Percentiles rank a stretch among this genome's conserved stretches.
Evolutionary conservation across 1,140 invertebrate genomes (phyloP).

Genomic region (Trichonephila clavipes): DNA sequence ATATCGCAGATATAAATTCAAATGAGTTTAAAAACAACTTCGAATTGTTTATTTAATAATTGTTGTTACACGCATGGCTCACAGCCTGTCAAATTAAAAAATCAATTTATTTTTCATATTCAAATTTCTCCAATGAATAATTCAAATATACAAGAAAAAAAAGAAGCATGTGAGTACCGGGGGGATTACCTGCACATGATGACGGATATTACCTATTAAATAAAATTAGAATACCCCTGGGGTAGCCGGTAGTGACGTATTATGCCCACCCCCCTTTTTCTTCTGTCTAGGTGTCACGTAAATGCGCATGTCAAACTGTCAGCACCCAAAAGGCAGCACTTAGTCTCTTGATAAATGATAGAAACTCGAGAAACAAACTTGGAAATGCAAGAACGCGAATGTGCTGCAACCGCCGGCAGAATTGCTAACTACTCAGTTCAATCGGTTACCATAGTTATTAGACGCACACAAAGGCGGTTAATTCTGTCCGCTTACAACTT

Average conservation of each 20-base stretch:
- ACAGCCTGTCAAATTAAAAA: too few relatives aligned
- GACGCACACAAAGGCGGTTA: constrained; percentile 61
- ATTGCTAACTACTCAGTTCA: constrained; percentile 68
- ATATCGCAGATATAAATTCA: too few relatives aligned
- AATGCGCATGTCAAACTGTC: constrained; percentile 70
- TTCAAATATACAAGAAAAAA: background rate
- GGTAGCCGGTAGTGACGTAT: background rate
- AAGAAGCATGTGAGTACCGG: background rate
- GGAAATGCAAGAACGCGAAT: constrained; percentile 48
- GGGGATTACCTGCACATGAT: background rate
- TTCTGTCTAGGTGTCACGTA: constrained; percentile 45
- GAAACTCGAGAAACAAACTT: constrained; percentile 48
- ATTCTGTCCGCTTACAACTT: constrained; percentile 66
- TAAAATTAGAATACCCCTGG: background rate
- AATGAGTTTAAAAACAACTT: too few relatives aligned
- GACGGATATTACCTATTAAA: constrained; percentile 38
- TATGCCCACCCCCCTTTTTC: background rate
- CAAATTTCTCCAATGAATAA: too few relatives aligned
- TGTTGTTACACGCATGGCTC: too few relatives aligned
- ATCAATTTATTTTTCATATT: too few relatives aligned
- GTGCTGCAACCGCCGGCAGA: constrained; percentile 33
- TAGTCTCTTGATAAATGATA: constrained; percentile 61
- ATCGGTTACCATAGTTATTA: constrained; percentile 72
- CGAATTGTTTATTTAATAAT: too few relatives aligned
- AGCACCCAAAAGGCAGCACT: constrained; percentile 45